These are phyloP conservation scores for Oncorhynchus masou DNA, from an alignment of 2,113 vertebrate genomes.

Conservation along the genomic window DNA sequence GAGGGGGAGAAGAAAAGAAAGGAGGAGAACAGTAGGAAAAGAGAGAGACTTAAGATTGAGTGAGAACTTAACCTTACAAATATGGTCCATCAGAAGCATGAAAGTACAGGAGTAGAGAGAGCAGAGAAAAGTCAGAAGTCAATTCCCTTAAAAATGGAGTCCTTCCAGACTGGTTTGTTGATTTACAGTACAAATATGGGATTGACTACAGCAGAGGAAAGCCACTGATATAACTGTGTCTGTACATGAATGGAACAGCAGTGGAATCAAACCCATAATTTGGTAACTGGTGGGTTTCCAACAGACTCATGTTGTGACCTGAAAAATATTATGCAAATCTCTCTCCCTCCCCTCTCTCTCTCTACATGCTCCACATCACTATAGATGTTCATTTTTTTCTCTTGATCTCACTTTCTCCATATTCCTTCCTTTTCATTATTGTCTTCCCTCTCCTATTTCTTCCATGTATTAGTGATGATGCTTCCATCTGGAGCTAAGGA, in stretches of 20 bases:
- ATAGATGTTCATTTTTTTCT: too few relatives aligned
- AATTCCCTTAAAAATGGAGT: not conserved
- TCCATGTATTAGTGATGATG: not conserved
- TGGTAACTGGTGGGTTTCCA: too few relatives aligned
- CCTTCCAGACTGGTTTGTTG: not conserved
- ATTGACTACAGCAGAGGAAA: too few relatives aligned
- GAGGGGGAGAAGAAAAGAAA: not conserved
- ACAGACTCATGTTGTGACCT: not conserved
- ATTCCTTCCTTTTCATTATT: not conserved
- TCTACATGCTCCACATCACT: not conserved
- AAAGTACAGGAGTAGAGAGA: slow-evolving; percentile 12
- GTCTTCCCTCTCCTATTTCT: not conserved
- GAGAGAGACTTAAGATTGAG: not conserved
- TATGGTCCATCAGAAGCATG: slow-evolving; percentile 17
- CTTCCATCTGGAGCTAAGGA: too few relatives aligned
- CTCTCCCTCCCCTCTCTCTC: not conserved
- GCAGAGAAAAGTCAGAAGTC: not conserved
- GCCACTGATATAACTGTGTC: too few relatives aligned
- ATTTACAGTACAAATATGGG: not conserved
- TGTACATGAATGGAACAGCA: too few relatives aligned
- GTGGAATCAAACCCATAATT: too few relatives aligned
- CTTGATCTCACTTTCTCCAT: not conserved
- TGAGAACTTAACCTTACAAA: slow-evolving; percentile 20
- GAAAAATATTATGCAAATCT: not conserved
- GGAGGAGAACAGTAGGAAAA: too few relatives aligned